These are phyloP conservation scores for Sus cebifrons DNA, from an alignment of 2,797 vertebrate species.

Conservation along the genomic window DNA sequence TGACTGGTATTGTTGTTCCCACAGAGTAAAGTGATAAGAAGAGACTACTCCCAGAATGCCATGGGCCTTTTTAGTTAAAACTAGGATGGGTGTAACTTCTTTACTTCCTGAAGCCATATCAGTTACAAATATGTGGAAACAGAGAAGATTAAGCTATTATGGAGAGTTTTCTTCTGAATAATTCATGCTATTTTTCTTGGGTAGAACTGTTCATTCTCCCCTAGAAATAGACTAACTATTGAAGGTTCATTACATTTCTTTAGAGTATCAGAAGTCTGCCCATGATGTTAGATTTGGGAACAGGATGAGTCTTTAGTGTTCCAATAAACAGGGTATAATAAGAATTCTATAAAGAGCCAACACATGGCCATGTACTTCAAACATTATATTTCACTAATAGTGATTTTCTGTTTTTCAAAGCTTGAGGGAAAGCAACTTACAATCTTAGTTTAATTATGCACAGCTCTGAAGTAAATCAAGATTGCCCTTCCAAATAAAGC, in stretches of 20 bases:
- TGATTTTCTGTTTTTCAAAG: constrained; percentile 72
- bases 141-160: constrained; percentile 80
- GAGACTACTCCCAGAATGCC: constrained; percentile 63
- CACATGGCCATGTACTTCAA: constrained; percentile 52
- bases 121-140: constrained; percentile 83
- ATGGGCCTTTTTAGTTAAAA: constrained; percentile 65
- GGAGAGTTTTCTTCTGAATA: constrained; percentile 80
- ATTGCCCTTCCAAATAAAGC: background rate
- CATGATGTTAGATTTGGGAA: constrained; percentile 76
- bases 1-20: constrained; percentile 56
- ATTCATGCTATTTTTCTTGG: constrained; percentile 77
- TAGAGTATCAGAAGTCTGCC: constrained; percentile 69
- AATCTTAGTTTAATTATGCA: constrained; percentile 61
- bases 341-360: constrained; percentile 72
- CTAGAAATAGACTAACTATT: constrained; percentile 64
- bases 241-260: constrained; percentile 70
- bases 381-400: constrained; percentile 65
- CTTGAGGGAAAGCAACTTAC: constrained; percentile 54
- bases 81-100: constrained; percentile 82
- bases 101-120: constrained; percentile 80
- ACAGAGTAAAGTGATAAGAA: constrained; percentile 70
- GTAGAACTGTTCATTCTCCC: constrained; percentile 62
- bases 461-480: constrained; percentile 5
- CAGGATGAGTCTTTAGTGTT: constrained; percentile 73
- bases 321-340: constrained; percentile 74